Base-by-base conservation (phyloP, 2,797 vertebrate species). In the Harpagifer antarcticus region DNA sequence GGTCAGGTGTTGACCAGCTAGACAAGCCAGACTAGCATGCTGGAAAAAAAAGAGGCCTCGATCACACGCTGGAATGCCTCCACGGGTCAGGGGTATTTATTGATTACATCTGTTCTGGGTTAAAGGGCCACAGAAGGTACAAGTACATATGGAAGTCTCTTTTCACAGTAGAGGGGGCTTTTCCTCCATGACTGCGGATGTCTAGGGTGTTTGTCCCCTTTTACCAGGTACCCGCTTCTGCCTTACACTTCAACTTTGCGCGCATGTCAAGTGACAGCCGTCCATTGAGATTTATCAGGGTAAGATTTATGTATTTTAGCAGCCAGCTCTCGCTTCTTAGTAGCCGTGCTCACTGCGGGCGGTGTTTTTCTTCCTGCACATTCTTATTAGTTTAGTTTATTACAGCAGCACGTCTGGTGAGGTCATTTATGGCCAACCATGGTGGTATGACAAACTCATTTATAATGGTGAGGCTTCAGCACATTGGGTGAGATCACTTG, bases 101-200 rank as follows among this genome's bases (percentile, higher is more conserved):
- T 95, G 94, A 91, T 93, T 90, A 96, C 97, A 99, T 98, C 96
- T 99, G 97, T 95, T 97, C 89, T 89, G 94, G 96, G 85, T 94
- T 96, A 97, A 95, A 97, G 85, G 89, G 91, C 92, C 92, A 88
- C 87, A 91, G 93, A 94, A 94, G 88, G 96, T 71, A 84, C 75
- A 87, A 95, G 92, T 96, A 94, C 95, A 95, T 96, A 95, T 97
- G 90, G 96, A 97, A 96, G 94, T 94, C 89, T 95, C 93, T 94
- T 95, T 96, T 94, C 92, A 94, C 95, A 95, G 94, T 83, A 96
- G 94, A 96, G 89, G 93, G 92, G 94, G 90, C 76, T 81, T 89
- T 90, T 93, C 94, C 95, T 92, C 92, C 88, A 87, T 92, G 94
- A 89, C 90, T 82, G 86, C 80, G 83, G 91, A 96, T 89, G 94